These are phyloP conservation scores for Collichthys lucidus DNA, from an alignment of 2,113 vertebrate species.

Conservation along the genomic window DNA sequence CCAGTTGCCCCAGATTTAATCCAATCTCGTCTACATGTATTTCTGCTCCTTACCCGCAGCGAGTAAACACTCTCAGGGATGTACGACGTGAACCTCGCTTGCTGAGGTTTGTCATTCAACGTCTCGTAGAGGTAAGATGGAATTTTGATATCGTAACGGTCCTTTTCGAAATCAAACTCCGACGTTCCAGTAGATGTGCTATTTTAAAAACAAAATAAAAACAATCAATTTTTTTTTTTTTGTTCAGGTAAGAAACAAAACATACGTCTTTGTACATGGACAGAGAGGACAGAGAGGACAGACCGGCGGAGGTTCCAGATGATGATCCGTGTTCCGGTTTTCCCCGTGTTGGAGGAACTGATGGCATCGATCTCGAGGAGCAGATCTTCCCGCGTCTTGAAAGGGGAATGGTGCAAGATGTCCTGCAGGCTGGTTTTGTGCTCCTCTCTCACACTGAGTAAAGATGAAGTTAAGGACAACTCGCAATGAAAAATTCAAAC, in stretches of 20 bases:
- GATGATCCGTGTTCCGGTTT: conserved; percentile 93
- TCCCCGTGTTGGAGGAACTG: conserved; percentile 52
- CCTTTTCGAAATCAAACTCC: conserved; percentile 92
- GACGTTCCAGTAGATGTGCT: conserved; percentile 85
- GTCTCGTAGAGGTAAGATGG: conserved; percentile 87
- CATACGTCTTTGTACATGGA: background rate
- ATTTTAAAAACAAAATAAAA: conserved; percentile 7
- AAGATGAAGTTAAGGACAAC: conserved; percentile 84
- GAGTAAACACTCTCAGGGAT: conserved; percentile 90
- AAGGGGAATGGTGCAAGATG: conserved; percentile 90
- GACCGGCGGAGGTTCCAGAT: conserved; percentile 97
- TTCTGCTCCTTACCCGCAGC: conserved; percentile 68
- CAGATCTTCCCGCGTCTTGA: conserved; percentile 85
- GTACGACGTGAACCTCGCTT: conserved; percentile 81
- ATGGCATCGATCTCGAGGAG: conserved; percentile 88
- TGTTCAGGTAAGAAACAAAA: background rate
- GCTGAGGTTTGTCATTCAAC: conserved; percentile 80
- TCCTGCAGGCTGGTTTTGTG: conserved; percentile 88
- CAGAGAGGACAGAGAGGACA: background rate
- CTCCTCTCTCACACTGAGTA: conserved; percentile 80
- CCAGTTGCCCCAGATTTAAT: too few relatives aligned
- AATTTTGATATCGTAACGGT: conserved; percentile 93
- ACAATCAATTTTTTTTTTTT: background rate
- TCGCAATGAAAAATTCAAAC: background rate
- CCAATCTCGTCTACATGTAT: background rate